Conservation (phyloP, 2,888 invertebrate genomes). For the Selenia dentaria region DNA sequence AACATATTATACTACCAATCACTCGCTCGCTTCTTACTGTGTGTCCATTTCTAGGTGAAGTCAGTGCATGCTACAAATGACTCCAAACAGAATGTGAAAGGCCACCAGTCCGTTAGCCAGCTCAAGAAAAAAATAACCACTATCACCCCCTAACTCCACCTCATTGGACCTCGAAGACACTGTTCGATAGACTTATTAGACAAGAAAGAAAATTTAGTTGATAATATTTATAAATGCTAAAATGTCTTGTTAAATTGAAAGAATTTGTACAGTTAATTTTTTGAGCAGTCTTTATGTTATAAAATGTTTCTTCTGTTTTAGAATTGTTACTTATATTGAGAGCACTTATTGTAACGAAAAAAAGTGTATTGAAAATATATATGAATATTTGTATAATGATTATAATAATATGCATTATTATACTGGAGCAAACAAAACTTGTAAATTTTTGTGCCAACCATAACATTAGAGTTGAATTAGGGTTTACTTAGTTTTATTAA, state of each 20-base stretch:
- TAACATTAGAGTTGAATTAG: too few species aligned
- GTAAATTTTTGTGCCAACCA: neutral
- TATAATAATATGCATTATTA: too few species aligned
- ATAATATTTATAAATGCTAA: neutral
- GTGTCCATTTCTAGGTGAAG: constrained; percentile 63
- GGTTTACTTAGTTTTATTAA: too few species aligned
- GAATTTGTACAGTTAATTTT: neutral
- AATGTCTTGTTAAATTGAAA: neutral
- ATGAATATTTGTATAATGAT: too few species aligned
- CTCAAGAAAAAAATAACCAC: constrained; percentile 68
- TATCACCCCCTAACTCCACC: constrained; percentile 40
- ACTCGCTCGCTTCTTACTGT: too few species aligned
- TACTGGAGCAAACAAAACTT: neutral
- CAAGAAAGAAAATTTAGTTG: neutral
- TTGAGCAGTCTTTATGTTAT: too few species aligned
- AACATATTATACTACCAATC: too few species aligned
- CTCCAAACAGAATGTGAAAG: constrained; percentile 61
- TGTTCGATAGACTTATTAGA: neutral
- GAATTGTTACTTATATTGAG: too few species aligned
- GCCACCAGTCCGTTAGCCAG: constrained; percentile 70
- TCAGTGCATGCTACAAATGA: constrained; percentile 80
- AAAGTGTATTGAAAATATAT: too few species aligned
- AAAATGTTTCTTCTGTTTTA: too few species aligned
- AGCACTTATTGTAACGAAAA: too few species aligned
- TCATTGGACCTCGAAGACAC: neutral